Evolutionary conservation across 2,113 vertebrate species (phyloP).

Genomic region (Mastomys natalensis): DNA sequence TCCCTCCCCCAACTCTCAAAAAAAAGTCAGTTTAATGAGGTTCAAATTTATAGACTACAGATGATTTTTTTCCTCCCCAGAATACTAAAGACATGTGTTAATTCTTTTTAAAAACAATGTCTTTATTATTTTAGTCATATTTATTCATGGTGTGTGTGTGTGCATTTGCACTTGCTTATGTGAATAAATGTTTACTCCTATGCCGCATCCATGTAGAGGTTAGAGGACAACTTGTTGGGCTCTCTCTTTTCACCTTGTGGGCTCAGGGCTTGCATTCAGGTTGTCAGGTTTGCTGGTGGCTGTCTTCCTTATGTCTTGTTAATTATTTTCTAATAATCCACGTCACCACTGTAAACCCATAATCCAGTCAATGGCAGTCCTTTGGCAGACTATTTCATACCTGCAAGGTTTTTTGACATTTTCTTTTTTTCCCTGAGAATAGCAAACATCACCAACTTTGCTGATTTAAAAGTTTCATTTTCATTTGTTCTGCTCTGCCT

Average conservation of each 20-base stretch:
- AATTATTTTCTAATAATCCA: conserved; percentile 3
- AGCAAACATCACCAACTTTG: neutral
- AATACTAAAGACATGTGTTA: neutral
- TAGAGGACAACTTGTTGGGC: neutral
- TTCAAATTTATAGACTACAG: neutral
- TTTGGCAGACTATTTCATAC: neutral
- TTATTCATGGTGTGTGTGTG: neutral
- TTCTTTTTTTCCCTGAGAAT: neutral
- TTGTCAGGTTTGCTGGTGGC: no score
- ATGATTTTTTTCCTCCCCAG: neutral
- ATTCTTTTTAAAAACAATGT: neutral
- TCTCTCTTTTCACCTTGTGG: neutral
- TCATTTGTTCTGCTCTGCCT: neutral
- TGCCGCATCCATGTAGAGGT: neutral
- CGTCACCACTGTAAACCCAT: neutral
- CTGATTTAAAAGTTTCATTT: neutral
- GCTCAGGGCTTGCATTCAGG: no score
- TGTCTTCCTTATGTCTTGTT: neutral
- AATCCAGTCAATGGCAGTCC: neutral
- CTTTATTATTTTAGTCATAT: neutral
- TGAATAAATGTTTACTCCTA: neutral
- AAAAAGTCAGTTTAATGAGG: neutral
- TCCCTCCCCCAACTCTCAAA: neutral
- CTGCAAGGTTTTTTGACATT: neutral
- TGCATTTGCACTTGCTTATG: neutral